These are phyloP conservation scores for Amazona vittata DNA, from an alignment of 2,113 vertebrate species.

Conservation along the genomic window DNA sequence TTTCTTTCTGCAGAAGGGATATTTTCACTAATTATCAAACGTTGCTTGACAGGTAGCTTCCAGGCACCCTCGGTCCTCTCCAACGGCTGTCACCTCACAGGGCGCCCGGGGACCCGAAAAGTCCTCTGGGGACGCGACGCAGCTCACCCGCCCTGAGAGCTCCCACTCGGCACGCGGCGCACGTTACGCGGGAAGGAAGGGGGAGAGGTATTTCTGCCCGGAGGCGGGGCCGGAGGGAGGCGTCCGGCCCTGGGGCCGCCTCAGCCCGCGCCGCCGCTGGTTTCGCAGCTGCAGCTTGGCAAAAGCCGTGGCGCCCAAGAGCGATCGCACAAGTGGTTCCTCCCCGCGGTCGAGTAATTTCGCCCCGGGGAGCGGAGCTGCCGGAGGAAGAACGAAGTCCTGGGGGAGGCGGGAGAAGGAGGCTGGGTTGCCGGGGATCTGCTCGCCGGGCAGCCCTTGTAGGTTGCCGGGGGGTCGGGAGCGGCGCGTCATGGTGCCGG, in stretches of 20 bases:
- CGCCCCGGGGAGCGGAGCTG: background rate
- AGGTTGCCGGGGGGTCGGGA: slow-evolving; percentile 29
- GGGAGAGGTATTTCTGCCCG: background rate
- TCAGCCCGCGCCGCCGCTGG: background rate
- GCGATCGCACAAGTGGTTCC: slow-evolving; percentile 30
- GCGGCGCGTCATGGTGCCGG: slow-evolving; percentile 44
- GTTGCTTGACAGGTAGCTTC: background rate
- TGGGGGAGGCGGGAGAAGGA: background rate
- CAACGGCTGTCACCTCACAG: background rate
- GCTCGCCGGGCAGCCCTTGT: background rate
- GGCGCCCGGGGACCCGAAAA: background rate
- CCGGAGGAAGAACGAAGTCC: background rate
- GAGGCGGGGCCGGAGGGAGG: slow-evolving; percentile 21
- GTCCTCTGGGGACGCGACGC: accelerated
- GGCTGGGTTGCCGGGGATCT: background rate
- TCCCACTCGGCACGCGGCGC: background rate
- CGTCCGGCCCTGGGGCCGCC: background rate
- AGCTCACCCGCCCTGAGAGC: accelerated
- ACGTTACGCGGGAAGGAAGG: background rate
- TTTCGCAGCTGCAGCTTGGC: background rate
- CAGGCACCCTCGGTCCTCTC: background rate
- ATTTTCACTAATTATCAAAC: background rate
- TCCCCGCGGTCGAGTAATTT: background rate
- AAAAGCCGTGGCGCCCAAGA: background rate
- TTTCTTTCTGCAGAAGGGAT: background rate